Percentiles rank a stretch among this genome's conserved stretches.
These are phyloP conservation scores for Drosophila aff. DNA, from an alignment of 1,140 invertebrate genomes.

Conservation along the genomic window DNA sequence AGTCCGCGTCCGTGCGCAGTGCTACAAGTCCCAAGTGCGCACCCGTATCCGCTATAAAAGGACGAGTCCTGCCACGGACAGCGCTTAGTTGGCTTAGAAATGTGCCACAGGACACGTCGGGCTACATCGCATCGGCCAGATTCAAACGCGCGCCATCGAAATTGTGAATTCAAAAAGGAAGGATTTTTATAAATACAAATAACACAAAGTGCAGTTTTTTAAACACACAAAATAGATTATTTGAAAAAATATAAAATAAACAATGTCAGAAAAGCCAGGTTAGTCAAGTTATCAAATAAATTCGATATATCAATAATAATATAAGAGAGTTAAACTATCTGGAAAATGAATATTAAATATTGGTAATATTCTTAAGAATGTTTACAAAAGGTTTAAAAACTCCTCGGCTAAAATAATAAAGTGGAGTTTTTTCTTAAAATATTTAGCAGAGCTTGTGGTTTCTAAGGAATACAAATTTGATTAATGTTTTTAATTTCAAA, in stretches of 20 bases:
- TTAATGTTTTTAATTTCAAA: not conserved
- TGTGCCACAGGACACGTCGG: slow-evolving; percentile 62
- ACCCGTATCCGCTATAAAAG: slow-evolving; percentile 69
- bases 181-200: not conserved
- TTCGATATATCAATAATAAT: not conserved
- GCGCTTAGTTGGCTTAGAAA: slow-evolving; percentile 72
- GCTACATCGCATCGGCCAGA: slow-evolving; percentile 14
- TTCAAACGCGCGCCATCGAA: slow-evolving; percentile 23
- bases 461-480: too few relatives aligned
- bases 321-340: not conserved
- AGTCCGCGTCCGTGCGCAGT: slow-evolving; percentile 68
- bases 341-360: not conserved
- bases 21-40: slow-evolving; percentile 55
- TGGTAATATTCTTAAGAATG: not conserved
- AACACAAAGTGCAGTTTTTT: not conserved
- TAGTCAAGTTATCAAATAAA: not conserved
- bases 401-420: not conserved
- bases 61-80: slow-evolving; percentile 44
- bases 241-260: not conserved
- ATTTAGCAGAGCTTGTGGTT: not conserved
- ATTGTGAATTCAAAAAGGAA: slow-evolving; percentile 10
- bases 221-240: not conserved
- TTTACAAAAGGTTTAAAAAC: not conserved
- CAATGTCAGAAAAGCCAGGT: slow-evolving; percentile 10
- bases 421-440: not conserved